A percentile compares a stretch with the other conserved stretches of the same genome.
Conservation (phyloP, 2,113 vertebrate genomes). For the Campylorhamphus procurvoides region DNA sequence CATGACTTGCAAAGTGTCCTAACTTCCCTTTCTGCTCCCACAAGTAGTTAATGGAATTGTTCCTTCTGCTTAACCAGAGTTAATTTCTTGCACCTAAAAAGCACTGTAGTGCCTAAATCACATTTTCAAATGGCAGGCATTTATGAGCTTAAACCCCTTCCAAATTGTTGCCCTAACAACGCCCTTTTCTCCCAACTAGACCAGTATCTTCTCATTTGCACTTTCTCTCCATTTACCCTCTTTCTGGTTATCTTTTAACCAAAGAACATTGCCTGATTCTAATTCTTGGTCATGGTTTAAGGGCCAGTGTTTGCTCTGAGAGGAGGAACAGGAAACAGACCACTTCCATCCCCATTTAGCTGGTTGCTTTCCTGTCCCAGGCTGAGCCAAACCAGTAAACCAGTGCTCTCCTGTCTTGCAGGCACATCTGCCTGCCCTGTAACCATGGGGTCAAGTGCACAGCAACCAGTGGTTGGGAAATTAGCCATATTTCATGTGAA, state of each 20-base stretch:
- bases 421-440: not conserved
- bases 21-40: not conserved
- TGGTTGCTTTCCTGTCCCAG: not conserved
- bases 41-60: not conserved
- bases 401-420: not conserved
- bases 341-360: not conserved
- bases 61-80: not conserved
- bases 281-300: slow-evolving; percentile 40
- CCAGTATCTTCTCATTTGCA: not conserved
- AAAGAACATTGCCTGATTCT: not conserved
- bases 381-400: not conserved
- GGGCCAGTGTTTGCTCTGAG: not conserved
- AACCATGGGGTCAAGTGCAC: not conserved
- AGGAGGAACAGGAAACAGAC: not conserved
- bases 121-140: not conserved
- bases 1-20: not conserved
- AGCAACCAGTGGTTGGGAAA: not conserved
- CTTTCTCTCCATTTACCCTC: not conserved
- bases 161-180: not conserved
- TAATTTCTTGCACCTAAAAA: not conserved
- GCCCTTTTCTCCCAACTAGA: not conserved
- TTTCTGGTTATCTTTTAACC: slow-evolving; percentile 49
- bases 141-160: not conserved
- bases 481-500: not conserved
- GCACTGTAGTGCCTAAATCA: not conserved